Base-by-base conservation (phyloP, 1,140 invertebrate genomes). In the Panulirus ornatus region DNA sequence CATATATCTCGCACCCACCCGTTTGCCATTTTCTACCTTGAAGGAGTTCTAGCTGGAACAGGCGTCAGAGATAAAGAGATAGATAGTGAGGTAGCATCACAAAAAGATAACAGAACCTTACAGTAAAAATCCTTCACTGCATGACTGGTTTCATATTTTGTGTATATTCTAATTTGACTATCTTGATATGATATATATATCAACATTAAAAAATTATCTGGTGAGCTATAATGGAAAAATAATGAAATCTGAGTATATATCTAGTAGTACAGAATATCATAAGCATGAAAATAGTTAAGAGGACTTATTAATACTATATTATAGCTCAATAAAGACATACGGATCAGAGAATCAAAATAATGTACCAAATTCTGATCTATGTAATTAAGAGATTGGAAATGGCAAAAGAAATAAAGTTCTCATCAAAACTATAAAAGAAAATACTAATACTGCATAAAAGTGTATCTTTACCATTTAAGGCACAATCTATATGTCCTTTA, bases 81-180 rank as follows among this genome's bases (percentile, higher is more conserved):
- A n/a, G n/a, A n/a, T n/a, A n/a, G n/a, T n/a, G n/a, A n/a, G n/a
- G n/a, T n/a, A n/a, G n/a, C n/a, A n/a, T n/a, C n/a, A n/a, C n/a
- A n/a, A n/a, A n/a, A n/a, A n/a, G n/a, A n/a, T n/a, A n/a, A n/a
- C n/a, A n/a, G n/a, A n/a, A n/a, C n/a, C n/a, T n/a, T n/a, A n/a
- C n/a, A n/a, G n/a, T n/a, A n/a, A 38, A 73, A 34, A 2, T 73
- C 30, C 34, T 73, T 30, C 70, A 73, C 70, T 73, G 42, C 70
- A 34, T n/a, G 42, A 73, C 30, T 38, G 1, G 2, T 38, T 8
- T 22, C 9, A 34, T 38, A 70, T 58, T 11, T 58, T 22, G 22
- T 58, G 51, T 58, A 58, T 58, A 22, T 58, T 11, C 22, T 22
- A 58, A 11, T 58, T 58, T 58, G 51, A 58, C 22, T 11, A 58